Base-by-base conservation (phyloP, 2,797 vertebrate species). In the Otolemur crassicaudatus region DNA sequence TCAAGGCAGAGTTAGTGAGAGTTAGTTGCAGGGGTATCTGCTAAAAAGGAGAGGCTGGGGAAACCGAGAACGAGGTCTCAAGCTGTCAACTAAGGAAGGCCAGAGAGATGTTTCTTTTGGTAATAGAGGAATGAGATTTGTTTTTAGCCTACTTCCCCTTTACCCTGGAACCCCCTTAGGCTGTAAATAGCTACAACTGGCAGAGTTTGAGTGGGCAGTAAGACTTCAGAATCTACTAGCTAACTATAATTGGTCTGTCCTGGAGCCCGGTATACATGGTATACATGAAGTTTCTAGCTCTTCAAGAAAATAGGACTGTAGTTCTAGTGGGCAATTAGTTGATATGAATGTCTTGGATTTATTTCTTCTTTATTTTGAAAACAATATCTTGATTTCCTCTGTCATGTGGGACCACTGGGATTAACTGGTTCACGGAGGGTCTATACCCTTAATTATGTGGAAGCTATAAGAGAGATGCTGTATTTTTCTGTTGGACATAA, bases 321-420 rank as follows among this genome's bases (percentile, higher is more conserved):
- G 16, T 29, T 46, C 60, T 43, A 34, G 29, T 16, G 56, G 56
- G 40, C 83, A 90, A 53, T 1, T 77, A 22, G 23, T 63, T 56
- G 37, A 58, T 16, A 89, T 0, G 4, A 43, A 67, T 13, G 19
- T 29, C 49, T 12, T 31, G 31, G 22, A 80, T 58, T 89, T 67
- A 20, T 34, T 84, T 80, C 70, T 73, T 37, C n/a, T 91, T 69
- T 79, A 69, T 90, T 95, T 69, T 73, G 56, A 87, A 37, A 90
- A 83, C 4, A 76, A 14, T 7, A 67, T 17, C 16, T 40, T 81
- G 60, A 22, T 81, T 93, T 88, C 27, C 75, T 60, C 8, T 75
- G 58, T 87, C 63, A 37, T 23, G 6, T 49, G n/a, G 34, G 40
- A 29, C 17, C 60, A 22, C 7, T 70, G 16, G 37, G 76, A 83